These are phyloP conservation scores for Scaptomyza flava DNA, from an alignment of 2,888 invertebrate genomes.

Conservation along the genomic window DNA sequence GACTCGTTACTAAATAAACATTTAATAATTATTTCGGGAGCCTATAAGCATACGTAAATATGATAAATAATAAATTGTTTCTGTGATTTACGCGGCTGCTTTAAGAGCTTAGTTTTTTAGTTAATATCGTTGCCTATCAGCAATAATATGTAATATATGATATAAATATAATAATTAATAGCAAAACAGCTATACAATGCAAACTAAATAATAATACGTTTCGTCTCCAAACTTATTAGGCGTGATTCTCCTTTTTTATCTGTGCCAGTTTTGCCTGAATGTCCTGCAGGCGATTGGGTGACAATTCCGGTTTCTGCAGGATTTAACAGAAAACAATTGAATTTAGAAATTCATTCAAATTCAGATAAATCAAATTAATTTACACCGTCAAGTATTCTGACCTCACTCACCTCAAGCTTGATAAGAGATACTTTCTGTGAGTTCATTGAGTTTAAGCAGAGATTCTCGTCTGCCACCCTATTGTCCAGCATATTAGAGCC, in stretches of 20 bases:
- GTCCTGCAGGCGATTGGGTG: constrained; percentile 84
- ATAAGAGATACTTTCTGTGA: constrained; percentile 82
- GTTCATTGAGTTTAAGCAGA: constrained; percentile 83
- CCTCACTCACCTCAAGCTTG: constrained; percentile 79
- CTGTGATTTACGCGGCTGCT: constrained; percentile 36
- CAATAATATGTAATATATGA: constrained; percentile 36
- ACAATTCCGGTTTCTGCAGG: constrained; percentile 82
- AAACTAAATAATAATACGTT: constrained; percentile 41
- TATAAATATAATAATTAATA: constrained; percentile 37
- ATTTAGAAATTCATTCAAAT: background rate
- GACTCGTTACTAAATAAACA: constrained; percentile 58
- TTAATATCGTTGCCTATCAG: constrained; percentile 35
- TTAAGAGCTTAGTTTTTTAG: constrained; percentile 17
- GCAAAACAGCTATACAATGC: constrained; percentile 39
- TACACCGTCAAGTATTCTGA: background rate
- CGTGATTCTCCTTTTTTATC: constrained; percentile 83
- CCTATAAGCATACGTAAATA: constrained; percentile 61
- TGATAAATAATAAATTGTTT: constrained; percentile 73
- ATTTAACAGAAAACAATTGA: constrained; percentile 11
- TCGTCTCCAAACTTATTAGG: constrained; percentile 58
- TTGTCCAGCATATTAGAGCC: constrained; percentile 82
- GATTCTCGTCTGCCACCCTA: constrained; percentile 84
- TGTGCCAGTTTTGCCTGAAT: constrained; percentile 84
- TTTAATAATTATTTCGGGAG: constrained; percentile 51
- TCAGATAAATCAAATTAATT: background rate